phyloP scores from a whole-genome alignment of 2,113 vertebrate genomes.

The Heteronetta atricapilla region DNA sequence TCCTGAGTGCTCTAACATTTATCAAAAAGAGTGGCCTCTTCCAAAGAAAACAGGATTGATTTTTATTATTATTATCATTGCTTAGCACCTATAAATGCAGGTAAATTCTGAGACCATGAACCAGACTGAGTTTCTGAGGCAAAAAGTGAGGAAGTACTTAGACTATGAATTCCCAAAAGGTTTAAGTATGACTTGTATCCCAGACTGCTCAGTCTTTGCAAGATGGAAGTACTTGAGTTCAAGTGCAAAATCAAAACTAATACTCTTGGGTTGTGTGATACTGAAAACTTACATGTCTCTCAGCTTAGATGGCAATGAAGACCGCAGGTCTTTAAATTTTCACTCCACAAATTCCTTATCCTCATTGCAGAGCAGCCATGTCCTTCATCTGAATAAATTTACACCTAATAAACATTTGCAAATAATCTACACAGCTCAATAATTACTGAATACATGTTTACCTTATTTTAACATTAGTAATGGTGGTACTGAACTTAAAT shows the following conservation, averaged over 20 bases:
- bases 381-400: neutral
- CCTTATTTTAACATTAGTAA: neutral
- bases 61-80: neutral
- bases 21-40: neutral
- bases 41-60: neutral
- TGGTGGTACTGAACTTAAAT: neutral
- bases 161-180: neutral
- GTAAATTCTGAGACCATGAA: neutral
- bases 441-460: neutral
- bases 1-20: neutral
- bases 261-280: neutral
- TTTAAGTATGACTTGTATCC: neutral
- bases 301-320: neutral
- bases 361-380: neutral
- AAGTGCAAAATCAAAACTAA: neutral
- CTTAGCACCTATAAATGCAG: neutral
- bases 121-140: neutral
- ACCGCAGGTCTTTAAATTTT: neutral
- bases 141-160: neutral
- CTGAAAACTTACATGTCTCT: neutral
- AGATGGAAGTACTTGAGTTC: neutral
- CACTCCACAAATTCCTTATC: neutral
- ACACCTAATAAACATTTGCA: neutral
- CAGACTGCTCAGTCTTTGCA: neutral
- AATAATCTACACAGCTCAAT: neutral